phyloP scores from a whole-genome alignment of 2,113 vertebrate genomes.

The Ptilonorhynchus violaceus region DNA sequence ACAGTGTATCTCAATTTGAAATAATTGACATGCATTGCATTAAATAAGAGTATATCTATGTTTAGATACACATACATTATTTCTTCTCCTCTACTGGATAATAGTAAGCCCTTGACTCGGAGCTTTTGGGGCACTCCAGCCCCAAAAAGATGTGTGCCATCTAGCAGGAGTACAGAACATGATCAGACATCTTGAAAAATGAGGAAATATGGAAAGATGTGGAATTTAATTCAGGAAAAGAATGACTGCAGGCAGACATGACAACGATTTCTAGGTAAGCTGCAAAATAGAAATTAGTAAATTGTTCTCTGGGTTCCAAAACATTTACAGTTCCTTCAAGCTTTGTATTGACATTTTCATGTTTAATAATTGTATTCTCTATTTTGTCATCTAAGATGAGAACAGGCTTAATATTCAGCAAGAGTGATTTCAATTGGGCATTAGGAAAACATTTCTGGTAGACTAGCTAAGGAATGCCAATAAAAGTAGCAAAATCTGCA shows the following conservation, averaged over 20 bases:
- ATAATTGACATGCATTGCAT: neutral
- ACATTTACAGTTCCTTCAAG: neutral
- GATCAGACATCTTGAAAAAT: neutral
- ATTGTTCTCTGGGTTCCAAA: neutral
- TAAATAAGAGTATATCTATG: neutral
- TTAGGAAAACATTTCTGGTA: slow-evolving; percentile 18
- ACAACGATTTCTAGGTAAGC: neutral
- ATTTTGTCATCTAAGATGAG: neutral
- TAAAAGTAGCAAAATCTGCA: neutral
- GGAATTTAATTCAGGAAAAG: neutral
- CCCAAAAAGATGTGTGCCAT: neutral
- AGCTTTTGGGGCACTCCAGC: neutral
- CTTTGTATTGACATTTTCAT: neutral
- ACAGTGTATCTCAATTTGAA: neutral
- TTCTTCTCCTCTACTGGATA: neutral
- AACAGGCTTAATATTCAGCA: neutral
- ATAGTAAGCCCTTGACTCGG: neutral
- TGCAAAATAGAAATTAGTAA: neutral
- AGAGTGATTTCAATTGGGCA: neutral
- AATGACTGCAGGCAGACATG: neutral
- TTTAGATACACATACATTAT: neutral
- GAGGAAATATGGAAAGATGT: neutral
- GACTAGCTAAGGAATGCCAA: neutral
- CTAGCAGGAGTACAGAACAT: neutral
- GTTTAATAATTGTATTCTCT: neutral